phyloP scores from a whole-genome alignment of 2,113 vertebrate genomes.

The Sinocyclocheilus anophthalmus region DNA sequence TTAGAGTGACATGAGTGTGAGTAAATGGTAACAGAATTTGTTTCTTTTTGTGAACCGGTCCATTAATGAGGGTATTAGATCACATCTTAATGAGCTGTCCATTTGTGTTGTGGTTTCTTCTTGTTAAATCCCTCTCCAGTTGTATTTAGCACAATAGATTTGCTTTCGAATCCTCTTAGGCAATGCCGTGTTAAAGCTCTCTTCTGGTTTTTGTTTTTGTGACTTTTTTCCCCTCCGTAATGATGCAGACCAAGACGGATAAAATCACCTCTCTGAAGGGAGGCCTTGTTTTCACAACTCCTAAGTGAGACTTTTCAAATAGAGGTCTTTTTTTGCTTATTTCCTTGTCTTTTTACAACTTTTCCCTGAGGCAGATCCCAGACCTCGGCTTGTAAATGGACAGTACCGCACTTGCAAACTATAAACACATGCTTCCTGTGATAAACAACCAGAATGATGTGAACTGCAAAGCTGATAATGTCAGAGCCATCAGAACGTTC shows the following conservation, averaged over 20 bases:
- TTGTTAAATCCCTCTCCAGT: not conserved
- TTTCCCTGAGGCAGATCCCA: not conserved
- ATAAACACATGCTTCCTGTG: not conserved
- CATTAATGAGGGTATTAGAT: conserved; percentile 17
- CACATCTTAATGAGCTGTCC: conserved; percentile 14
- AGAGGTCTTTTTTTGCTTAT: not conserved
- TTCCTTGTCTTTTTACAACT: not conserved
- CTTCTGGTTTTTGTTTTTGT: not conserved
- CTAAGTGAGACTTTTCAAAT: not conserved
- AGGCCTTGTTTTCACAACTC: not conserved
- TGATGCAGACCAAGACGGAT: not conserved
- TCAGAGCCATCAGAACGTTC: not conserved
- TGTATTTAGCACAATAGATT: conserved; percentile 9
- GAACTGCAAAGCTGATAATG: not conserved
- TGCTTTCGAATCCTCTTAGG: not conserved
- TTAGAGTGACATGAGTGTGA: not conserved
- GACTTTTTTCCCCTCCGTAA: not conserved
- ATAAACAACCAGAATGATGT: not conserved
- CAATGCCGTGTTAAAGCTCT: not conserved
- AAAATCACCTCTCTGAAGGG: conserved; percentile 12
- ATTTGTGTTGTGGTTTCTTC: not conserved
- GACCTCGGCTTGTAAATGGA: not conserved
- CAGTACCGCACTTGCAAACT: not conserved
- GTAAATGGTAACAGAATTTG: not conserved
- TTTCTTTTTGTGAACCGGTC: not conserved